A percentile compares a stretch with the other conserved stretches of the same genome.
Conservation (phyloP, 2,888 invertebrate genomes). For the Tenthredo mesomela region DNA sequence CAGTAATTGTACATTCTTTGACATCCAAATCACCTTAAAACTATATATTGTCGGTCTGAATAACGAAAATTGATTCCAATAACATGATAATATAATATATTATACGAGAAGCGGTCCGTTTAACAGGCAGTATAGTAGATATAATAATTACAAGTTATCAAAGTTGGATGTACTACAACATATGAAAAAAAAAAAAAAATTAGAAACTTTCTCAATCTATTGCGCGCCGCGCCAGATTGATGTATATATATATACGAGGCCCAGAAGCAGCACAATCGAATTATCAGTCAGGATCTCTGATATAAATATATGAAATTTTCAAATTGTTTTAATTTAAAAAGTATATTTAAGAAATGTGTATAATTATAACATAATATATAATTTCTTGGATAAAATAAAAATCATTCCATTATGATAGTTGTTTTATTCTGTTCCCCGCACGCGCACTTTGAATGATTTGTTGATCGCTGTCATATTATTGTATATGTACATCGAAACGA, state of each 20-base stretch:
- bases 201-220: conserved; percentile 37
- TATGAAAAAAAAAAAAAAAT: not conserved
- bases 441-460: not conserved
- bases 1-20: not conserved
- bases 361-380: not conserved
- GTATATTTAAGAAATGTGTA: not conserved
- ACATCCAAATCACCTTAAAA: not conserved
- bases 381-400: conserved; percentile 1
- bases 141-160: conserved; percentile 6
- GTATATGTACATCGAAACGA: not conserved
- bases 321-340: not conserved
- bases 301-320: not conserved
- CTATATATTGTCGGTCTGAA: not conserved
- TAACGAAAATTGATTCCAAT: conserved; percentile 12
- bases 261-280: too few relatives aligned
- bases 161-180: not conserved
- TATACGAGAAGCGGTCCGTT: conserved; percentile 2
- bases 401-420: not conserved
- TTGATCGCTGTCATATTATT: not conserved
- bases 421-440: not conserved
- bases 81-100: not conserved
- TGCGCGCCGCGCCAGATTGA: conserved; percentile 25
- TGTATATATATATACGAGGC: not conserved
- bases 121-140: not conserved
- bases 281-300: not conserved